These are phyloP conservation scores for Chrosomus eos DNA, from an alignment of 2,797 vertebrate genomes.

Conservation along the genomic window DNA sequence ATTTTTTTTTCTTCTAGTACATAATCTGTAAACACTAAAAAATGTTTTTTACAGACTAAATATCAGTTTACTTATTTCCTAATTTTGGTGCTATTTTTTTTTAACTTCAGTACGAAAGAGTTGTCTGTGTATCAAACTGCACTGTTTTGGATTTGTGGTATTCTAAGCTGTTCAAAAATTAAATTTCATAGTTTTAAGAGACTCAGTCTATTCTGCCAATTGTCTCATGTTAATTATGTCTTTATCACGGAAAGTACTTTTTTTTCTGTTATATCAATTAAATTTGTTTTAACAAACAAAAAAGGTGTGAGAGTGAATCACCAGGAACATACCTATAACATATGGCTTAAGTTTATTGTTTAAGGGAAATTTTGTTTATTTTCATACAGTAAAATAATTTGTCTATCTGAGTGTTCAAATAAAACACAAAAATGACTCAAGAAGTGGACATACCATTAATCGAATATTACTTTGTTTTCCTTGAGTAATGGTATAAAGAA, in stretches of 20 bases:
- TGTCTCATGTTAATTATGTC: not conserved
- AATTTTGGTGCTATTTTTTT: slow-evolving; percentile 16
- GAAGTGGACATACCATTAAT: not conserved
- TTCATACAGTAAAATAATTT: not conserved
- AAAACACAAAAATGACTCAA: not conserved
- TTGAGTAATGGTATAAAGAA: not conserved
- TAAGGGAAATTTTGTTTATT: not conserved
- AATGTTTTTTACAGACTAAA: not conserved
- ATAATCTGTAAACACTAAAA: not conserved
- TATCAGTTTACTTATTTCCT: not conserved
- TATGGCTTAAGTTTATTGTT: not conserved
- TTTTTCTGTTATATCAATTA: slow-evolving; percentile 4
- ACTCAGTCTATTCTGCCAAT: not conserved
- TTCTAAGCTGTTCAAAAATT: not conserved
- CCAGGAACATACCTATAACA: not conserved
- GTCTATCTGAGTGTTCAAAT: not conserved
- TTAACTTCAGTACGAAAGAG: not conserved
- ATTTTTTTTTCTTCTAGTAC: not conserved
- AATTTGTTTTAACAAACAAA: not conserved
- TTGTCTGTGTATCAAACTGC: not conserved
- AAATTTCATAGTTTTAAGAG: slow-evolving; percentile 5
- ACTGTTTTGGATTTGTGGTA: not conserved
- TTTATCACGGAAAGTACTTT: not conserved
- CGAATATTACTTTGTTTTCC: not conserved
- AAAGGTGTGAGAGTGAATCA: not conserved